A percentile compares a stretch with the other conserved stretches of the same genome.
phyloP scores from a whole-genome alignment of 2,888 invertebrate genomes.

The Cetonia aurata region DNA sequence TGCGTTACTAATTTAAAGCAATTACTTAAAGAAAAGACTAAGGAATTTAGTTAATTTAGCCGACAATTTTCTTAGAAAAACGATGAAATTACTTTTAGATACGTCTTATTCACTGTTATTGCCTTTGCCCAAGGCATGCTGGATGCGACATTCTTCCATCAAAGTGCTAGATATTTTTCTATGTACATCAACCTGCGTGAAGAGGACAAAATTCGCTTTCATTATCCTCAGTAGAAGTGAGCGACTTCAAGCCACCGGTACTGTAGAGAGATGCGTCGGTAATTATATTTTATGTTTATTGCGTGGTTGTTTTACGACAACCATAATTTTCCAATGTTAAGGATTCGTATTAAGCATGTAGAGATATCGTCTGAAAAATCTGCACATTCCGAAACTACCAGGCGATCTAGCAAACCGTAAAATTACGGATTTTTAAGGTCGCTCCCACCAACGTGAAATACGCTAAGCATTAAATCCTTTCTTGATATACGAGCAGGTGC shows the following conservation, averaged over 20 bases:
- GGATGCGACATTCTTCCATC: too few relatives aligned
- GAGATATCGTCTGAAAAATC: slow-evolving; percentile 18
- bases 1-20: too few relatives aligned
- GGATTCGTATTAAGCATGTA: background rate
- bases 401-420: slow-evolving; percentile 16
- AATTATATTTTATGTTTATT: slow-evolving; percentile 40
- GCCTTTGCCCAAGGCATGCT: too few relatives aligned
- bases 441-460: slow-evolving; percentile 9
- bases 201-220: slow-evolving; percentile 7
- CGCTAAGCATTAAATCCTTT: background rate
- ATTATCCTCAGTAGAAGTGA: slow-evolving; percentile 12
- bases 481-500: too few relatives aligned
- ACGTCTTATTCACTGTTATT: too few relatives aligned
- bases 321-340: slow-evolving; percentile 12
- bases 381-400: slow-evolving; percentile 23
- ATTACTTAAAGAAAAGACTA: too few relatives aligned
- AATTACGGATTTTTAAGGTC: slow-evolving; percentile 20
- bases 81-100: too few relatives aligned
- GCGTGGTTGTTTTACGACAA: slow-evolving; percentile 28
- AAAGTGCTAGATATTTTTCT: too few relatives aligned
- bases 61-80: too few relatives aligned
- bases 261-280: slow-evolving; percentile 5
- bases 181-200: too few relatives aligned
- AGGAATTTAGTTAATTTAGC: too few relatives aligned
- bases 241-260: background rate